A percentile compares a stretch with the other conserved stretches of the same genome.
phyloP scores from a whole-genome alignment of 2,888 invertebrate genomes.

The Tineola bisselliella region DNA sequence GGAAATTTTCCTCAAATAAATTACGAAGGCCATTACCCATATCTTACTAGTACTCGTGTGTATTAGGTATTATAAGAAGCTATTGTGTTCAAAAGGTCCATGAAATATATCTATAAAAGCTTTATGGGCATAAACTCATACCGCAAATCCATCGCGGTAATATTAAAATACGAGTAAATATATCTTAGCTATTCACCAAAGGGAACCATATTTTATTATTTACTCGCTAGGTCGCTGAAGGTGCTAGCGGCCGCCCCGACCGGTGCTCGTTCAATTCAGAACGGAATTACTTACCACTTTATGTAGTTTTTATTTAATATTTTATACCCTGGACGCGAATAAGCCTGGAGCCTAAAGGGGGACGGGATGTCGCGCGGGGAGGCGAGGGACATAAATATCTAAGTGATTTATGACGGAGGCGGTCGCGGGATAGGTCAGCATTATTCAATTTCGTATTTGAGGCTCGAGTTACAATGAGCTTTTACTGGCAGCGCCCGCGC shows the following conservation, averaged over 20 bases:
- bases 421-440: conserved; percentile 69
- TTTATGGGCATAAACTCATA: conserved; percentile 9
- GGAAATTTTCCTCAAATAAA: neutral
- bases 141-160: conserved; percentile 6
- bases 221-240: neutral
- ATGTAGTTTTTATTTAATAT: conserved; percentile 66
- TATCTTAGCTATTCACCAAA: conserved; percentile 10
- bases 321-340: conserved; percentile 59
- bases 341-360: conserved; percentile 30
- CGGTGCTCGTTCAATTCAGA: conserved; percentile 45
- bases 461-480: conserved; percentile 65
- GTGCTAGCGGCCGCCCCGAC: neutral
- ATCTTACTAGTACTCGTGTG: neutral
- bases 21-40: neutral
- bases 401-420: conserved; percentile 63
- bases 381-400: conserved; percentile 65
- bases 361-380: conserved; percentile 33
- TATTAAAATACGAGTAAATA: conserved; percentile 13
- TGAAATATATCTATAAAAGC: neutral
- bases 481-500: conserved; percentile 40
- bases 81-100: conserved; percentile 1
- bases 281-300: conserved; percentile 61
- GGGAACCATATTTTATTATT: conserved; percentile 10
- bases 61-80: conserved; percentile 1
- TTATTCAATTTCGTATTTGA: conserved; percentile 69